A percentile compares a stretch with the other conserved stretches of the same genome.
phyloP scores from a whole-genome alignment of 2,888 invertebrate genomes.

The Minunthozetes semirufus region DNA sequence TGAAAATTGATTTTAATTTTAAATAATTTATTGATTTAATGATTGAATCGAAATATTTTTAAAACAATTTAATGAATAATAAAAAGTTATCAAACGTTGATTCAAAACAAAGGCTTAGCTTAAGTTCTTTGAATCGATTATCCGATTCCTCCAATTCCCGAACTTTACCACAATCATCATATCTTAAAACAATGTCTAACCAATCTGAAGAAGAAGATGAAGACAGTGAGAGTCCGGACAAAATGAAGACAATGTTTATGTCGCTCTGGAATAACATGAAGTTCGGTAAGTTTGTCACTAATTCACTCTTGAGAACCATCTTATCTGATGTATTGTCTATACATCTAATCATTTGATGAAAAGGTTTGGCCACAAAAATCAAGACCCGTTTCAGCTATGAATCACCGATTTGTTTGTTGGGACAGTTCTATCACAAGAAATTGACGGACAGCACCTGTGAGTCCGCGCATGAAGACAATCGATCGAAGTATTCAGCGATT shows the following conservation, averaged over 20 bases:
- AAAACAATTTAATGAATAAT: not conserved
- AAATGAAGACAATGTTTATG: slow-evolving; percentile 68
- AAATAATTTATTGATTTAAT: too few relatives aligned
- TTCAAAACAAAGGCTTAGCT: slow-evolving; percentile 2
- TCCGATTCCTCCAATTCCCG: not conserved
- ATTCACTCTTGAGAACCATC: not conserved
- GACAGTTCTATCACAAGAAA: slow-evolving; percentile 64
- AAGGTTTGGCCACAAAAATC: slow-evolving; percentile 69
- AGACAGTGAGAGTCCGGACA: not conserved
- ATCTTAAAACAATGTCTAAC: not conserved
- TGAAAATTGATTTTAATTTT: not conserved
- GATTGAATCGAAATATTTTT: too few relatives aligned
- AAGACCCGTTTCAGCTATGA: slow-evolving; percentile 71
- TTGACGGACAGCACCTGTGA: slow-evolving; percentile 10
- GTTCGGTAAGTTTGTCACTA: slow-evolving; percentile 57
- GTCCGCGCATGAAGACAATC: slow-evolving; percentile 10
- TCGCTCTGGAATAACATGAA: slow-evolving; percentile 90
- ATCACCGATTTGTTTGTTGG: slow-evolving; percentile 77
- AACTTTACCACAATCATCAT: not conserved
- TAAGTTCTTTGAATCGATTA: not conserved
- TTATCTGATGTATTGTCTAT: not conserved
- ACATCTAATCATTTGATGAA: slow-evolving; percentile 38
- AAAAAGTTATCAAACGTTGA: slow-evolving; percentile 10
- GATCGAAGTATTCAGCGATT: slow-evolving; percentile 8
- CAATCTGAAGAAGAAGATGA: not conserved